Conservation (phyloP, 2,797 vertebrate species). For the Morelia viridis region DNA sequence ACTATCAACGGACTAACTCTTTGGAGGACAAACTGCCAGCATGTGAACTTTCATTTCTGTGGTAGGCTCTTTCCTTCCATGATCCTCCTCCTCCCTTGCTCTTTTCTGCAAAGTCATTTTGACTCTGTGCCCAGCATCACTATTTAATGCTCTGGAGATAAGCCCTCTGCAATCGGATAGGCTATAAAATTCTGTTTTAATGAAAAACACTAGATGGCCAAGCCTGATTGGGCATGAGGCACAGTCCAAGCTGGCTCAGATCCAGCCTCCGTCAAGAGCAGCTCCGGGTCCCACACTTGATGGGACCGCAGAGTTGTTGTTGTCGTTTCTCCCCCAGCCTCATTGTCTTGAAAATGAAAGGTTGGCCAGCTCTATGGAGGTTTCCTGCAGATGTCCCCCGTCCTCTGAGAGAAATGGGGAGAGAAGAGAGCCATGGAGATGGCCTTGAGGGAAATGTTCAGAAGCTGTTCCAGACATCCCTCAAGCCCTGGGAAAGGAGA, state of each 20-base stretch:
- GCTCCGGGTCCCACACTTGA: not conserved
- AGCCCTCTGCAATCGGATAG: too few relatives aligned
- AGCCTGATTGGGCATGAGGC: not conserved
- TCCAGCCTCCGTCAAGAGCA: not conserved
- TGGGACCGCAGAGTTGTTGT: not conserved
- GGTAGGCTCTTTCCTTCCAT: not conserved
- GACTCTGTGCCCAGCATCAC: too few relatives aligned
- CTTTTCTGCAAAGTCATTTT: too few relatives aligned
- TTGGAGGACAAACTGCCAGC: too few relatives aligned
- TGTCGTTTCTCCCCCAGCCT: not conserved
- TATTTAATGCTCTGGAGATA: too few relatives aligned
- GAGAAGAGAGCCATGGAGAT: not conserved
- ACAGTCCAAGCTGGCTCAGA: rapidly evolving
- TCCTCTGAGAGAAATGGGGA: too few relatives aligned
- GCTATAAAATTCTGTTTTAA: too few relatives aligned
- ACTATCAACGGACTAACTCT: too few relatives aligned
- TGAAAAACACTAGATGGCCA: too few relatives aligned
- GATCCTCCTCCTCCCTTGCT: not conserved
- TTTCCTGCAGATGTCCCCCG: not conserved
- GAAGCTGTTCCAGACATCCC: too few relatives aligned
- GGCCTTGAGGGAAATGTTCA: not conserved
- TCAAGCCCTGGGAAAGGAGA: too few relatives aligned
- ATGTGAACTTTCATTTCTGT: too few relatives aligned
- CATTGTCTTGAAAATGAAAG: not conserved
- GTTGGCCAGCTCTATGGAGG: not conserved